Conservation (phyloP, 2,888 invertebrate genomes). For the Ophraella communa region DNA sequence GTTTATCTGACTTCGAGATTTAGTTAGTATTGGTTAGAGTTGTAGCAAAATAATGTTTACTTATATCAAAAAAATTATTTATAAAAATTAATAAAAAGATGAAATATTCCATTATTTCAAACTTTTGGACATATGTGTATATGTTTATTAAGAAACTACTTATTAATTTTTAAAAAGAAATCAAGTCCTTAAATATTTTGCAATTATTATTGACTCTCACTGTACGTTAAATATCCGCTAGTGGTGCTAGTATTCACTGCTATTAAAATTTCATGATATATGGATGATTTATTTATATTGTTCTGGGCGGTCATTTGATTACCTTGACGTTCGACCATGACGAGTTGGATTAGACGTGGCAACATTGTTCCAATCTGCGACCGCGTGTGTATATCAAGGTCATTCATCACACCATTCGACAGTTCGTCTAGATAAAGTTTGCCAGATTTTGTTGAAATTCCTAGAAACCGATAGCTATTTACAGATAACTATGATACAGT, state of each 20-base stretch:
- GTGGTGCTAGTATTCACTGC: neutral
- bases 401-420: conserved; percentile 42
- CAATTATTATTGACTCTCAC: too few species aligned
- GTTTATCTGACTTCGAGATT: too few species aligned
- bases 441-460: conserved; percentile 14
- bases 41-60: too few species aligned
- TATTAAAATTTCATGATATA: conserved; percentile 31
- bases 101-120: too few species aligned
- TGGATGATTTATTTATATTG: conserved; percentile 33
- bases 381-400: conserved; percentile 49
- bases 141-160: too few species aligned
- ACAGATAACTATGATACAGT: neutral
- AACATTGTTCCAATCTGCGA: conserved; percentile 36
- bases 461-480: neutral
- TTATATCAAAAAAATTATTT: too few species aligned
- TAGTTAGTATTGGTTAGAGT: too few species aligned
- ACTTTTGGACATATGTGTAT: too few species aligned
- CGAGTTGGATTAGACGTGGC: conserved; percentile 36
- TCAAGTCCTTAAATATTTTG: too few species aligned
- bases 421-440: conserved; percentile 24
- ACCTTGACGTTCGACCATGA: conserved; percentile 44
- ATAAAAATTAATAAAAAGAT: too few species aligned
- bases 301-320: conserved; percentile 39
- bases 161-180: too few species aligned
- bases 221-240: neutral